phyloP scores from a whole-genome alignment of 2,113 vertebrate species.

The Anolis carolinensis region DNA sequence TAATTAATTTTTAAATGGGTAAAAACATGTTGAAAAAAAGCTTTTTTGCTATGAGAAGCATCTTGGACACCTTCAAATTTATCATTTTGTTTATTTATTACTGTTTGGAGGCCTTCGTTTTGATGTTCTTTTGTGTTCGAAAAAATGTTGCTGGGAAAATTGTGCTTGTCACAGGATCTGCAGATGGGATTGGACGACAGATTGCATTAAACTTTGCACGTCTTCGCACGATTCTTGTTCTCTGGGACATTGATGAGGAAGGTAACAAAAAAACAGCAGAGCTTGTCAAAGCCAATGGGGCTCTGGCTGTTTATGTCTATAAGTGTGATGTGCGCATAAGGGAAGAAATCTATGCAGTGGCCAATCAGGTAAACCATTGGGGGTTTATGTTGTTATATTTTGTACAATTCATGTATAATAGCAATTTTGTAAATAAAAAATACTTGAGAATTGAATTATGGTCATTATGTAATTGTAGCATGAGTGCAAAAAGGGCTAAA shows the following conservation, averaged over 20 bases:
- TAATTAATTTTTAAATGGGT: background rate
- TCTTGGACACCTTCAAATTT: constrained; percentile 74
- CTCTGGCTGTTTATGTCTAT: constrained; percentile 75
- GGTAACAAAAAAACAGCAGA: constrained; percentile 80
- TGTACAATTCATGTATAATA: background rate
- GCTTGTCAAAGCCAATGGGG: constrained; percentile 70
- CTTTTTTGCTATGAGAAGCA: constrained; percentile 74
- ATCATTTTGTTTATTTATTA: constrained; percentile 75
- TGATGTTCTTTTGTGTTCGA: constrained; percentile 65
- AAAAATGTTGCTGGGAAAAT: constrained; percentile 80
- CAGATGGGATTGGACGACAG: constrained; percentile 85
- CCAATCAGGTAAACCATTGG: constrained; percentile 79
- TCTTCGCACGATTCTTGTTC: constrained; percentile 77
- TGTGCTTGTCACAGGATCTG: constrained; percentile 87
- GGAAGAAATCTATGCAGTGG: constrained; percentile 82
- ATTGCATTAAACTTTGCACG: constrained; percentile 81
- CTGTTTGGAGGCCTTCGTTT: constrained; percentile 71
- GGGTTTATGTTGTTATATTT: background rate
- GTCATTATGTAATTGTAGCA: too few species aligned
- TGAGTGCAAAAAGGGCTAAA: too few species aligned
- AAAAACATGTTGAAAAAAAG: background rate
- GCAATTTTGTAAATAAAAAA: background rate
- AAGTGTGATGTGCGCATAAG: constrained; percentile 83
- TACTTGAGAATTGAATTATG: background rate
- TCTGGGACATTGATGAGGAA: constrained; percentile 90